Base-by-base conservation (phyloP, 2,888 invertebrate species). In the Orthonevra nobilis region DNA sequence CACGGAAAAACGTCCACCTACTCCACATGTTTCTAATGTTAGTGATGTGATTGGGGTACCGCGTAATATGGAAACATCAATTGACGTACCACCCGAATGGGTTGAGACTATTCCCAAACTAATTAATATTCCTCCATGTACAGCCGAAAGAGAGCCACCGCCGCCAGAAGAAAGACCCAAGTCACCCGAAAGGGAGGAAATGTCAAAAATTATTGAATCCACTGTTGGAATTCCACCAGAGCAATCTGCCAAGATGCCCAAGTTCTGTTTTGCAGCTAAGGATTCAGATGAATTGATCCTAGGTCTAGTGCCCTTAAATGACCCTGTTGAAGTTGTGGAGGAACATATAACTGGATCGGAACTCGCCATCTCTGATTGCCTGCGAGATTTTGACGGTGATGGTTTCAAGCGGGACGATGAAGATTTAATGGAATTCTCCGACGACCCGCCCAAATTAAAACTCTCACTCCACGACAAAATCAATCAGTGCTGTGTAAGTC, bases 401-500 rank as follows among this genome's bases (percentile, higher is more conserved):
- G 50, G 74, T 14, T 75, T 69, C 46, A 40, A 23, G 6, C 68
- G 50, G 26, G 74, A 74, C 1, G 48, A 12, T 1, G 15, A n/a
- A n/a, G n/a, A n/a, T n/a, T n/a, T n/a, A n/a, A n/a, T n/a, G n/a
- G n/a, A n/a, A n/a, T n/a, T n/a, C n/a, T n/a, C 32, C n/a, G 20
- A 34, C n/a, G 15, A 40, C 7, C 15, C 15, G 1, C 9, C 44
- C n/a, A 5, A 10, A 10, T 28, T 19, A 1, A 32, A 52, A 38
- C 28, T 20, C 14, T 2, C 12, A 0, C 19, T 26, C 4, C 44
- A 19, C 15, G 38, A 72, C 44, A 30, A 5, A 12, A 19, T 34
- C 7, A 42, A 42, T 17, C 60, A 30, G 38, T 79, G 79, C 19
- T 79, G 79, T 36, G 79, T 79, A 79, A 42, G 73, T 69, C 30